Base-by-base conservation (phyloP, 2,797 vertebrate species). In the Eidolon dupreanum region DNA sequence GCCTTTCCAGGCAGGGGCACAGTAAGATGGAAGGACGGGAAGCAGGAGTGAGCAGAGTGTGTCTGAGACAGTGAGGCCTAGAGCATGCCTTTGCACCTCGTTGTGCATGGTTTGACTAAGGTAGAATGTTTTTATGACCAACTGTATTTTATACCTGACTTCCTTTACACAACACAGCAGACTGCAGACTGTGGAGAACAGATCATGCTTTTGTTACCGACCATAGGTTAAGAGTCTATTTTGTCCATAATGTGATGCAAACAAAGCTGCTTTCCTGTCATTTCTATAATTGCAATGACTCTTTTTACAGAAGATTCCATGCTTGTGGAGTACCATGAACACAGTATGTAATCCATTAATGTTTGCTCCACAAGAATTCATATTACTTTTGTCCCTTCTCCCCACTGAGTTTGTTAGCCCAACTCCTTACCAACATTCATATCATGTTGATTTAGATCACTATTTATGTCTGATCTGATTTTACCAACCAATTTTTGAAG, bases 391-490 rank as follows among this genome's bases (percentile, higher is more conserved):
- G 46, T 84, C 16, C 20, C 49, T 38, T 5, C 2, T 73, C 41
- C 5, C n/a, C 51, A 46, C 0, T n/a, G 20, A 26, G 70, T 38
- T 68, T 86, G 11, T 71, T 95, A 83, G n/a, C 22, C 46, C 81
- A 43, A 59, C 28, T 81, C 61, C 26, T 96, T 79, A 57, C 16
- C 41, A 59, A 53, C 75, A 13, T 33, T 66, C 28, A 89, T 88
- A 51, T 15, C 51, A 31, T 41, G 16, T 87, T 90, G 95, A 16
- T 90, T 82, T 49, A 33, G 46, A 81, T 90, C 83, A 33, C 77
- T 90, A 16, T 82, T 95, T 92, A 38, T 63, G 4, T 17, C 61
- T 94, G 38, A 59, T 88, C 31, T 81, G 11, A 82, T 46, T 92
- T 92, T 88, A 12, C 16, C 43, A 77, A 68, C 16, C 16, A 88